Conservation (phyloP, 2,113 vertebrate genomes). For the Platysternon megacephalum region DNA sequence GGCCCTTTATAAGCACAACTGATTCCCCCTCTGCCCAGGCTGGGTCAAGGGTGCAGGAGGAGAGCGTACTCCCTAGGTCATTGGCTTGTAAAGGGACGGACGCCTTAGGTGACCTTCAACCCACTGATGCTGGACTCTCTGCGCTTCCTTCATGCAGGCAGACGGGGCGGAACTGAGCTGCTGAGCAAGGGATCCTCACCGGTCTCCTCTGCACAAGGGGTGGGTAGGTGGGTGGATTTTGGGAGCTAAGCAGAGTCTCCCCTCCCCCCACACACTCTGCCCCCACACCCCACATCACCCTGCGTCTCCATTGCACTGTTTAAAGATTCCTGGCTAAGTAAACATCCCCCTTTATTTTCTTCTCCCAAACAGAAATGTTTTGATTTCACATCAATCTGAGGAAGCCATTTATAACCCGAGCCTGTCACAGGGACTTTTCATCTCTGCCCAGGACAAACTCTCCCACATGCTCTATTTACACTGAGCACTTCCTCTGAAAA, state of each 20-base stretch:
- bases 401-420: slow-evolving; percentile 85
- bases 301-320: slow-evolving; percentile 26
- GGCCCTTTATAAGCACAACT: not conserved
- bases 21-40: not conserved
- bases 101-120: not conserved
- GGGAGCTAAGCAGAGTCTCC: not conserved
- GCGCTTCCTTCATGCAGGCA: fast-evolving
- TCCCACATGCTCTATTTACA: slow-evolving; percentile 91
- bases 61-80: not conserved
- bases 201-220: not conserved
- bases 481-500: slow-evolving; percentile 93
- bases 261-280: not conserved
- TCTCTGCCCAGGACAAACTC: slow-evolving; percentile 83
- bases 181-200: not conserved
- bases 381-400: slow-evolving; percentile 85
- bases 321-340: slow-evolving; percentile 80
- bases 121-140: not conserved
- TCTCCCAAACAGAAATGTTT: slow-evolving; percentile 81
- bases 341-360: slow-evolving; percentile 83
- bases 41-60: not conserved
- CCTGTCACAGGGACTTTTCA: slow-evolving; percentile 84
- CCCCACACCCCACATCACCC: slow-evolving; percentile 56
- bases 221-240: not conserved
- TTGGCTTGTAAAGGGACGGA: not conserved
- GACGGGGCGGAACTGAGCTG: not conserved